These are phyloP conservation scores for Alexandromys oeconomus DNA, from an alignment of 2,797 vertebrate species.

Conservation along the genomic window DNA sequence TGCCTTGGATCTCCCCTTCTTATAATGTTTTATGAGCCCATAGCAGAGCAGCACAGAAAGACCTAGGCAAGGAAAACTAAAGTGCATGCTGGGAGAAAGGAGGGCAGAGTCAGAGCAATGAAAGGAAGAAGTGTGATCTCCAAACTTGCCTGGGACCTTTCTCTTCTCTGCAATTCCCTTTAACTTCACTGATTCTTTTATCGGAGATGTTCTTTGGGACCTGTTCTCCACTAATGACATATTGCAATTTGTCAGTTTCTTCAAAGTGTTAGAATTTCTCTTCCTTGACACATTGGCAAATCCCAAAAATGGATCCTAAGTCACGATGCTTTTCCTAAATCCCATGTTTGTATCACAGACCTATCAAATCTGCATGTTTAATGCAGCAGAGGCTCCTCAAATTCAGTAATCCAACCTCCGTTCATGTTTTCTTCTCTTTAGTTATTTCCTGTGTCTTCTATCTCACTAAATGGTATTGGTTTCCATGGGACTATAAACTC, in stretches of 20 bases:
- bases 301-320: neutral
- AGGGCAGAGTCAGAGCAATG: neutral
- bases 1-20: neutral
- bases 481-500: neutral
- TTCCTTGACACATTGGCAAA: neutral
- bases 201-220: neutral
- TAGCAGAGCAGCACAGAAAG: no score
- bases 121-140: neutral
- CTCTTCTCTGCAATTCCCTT: neutral
- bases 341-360: neutral
- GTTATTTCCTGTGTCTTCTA: neutral
- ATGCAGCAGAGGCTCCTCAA: neutral
- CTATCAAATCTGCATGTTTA: neutral
- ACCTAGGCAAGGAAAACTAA: no score
- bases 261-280: neutral
- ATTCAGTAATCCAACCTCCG: neutral
- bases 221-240: neutral
- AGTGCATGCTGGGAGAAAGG: no score
- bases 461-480: neutral
- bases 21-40: neutral
- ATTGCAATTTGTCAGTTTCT: neutral
- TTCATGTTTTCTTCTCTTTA: neutral
- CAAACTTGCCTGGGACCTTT: neutral
- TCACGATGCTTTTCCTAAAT: neutral
- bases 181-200: neutral